Evolutionary conservation across 30 jellyfish, hydroid and myxozoan species (phyloP).

Genomic region (Turritopsis rubra): DNA sequence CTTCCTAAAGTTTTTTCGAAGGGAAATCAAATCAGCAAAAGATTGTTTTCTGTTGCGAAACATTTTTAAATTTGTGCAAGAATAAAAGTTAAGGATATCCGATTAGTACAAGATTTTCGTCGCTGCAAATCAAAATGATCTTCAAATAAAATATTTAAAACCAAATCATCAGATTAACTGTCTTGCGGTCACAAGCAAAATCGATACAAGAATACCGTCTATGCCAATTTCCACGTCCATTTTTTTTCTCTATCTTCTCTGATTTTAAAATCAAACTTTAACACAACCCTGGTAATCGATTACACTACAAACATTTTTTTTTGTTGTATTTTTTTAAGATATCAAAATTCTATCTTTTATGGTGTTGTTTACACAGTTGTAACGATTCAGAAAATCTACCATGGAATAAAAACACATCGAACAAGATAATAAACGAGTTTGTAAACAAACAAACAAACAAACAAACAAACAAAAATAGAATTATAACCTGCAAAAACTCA

Average conservation of each 20-base stretch:
- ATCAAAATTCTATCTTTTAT: background rate
- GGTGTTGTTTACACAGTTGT: background rate
- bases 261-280: background rate
- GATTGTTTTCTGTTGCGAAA: conserved; percentile 14
- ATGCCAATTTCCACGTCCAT: background rate
- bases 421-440: background rate
- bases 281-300: background rate
- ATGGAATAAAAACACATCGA: background rate
- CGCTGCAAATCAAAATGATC: no score
- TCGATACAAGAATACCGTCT: background rate
- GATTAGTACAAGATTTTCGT: no score
- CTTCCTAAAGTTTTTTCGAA: conserved; percentile 6
- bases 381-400: background rate
- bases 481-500: no score
- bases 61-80: background rate
- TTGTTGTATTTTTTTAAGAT: background rate
- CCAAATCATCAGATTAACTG: no score
- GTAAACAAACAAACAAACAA: no score
- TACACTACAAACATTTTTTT: background rate
- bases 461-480: no score
- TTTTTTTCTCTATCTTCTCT: no score
- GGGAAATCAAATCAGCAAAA: conserved; percentile 19
- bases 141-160: no score
- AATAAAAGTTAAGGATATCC: background rate
- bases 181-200: background rate